Conservation (phyloP, 2,888 invertebrate species). For the Cephus pulcher region DNA sequence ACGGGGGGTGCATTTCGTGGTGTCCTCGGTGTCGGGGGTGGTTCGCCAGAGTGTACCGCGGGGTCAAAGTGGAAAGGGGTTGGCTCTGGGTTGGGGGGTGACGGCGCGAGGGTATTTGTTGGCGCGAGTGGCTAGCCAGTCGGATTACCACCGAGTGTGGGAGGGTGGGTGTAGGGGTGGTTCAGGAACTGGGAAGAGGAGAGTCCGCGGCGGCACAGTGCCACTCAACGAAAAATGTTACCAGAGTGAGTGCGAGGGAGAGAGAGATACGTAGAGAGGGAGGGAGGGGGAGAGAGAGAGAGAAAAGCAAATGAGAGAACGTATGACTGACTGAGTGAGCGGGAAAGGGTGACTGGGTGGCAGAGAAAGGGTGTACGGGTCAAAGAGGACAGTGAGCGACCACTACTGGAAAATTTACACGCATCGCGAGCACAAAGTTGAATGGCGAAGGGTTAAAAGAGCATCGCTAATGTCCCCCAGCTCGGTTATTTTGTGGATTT, state of each 20-base stretch:
- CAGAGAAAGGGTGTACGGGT: neutral
- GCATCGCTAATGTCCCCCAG: conserved; percentile 65
- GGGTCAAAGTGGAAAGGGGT: conserved; percentile 44
- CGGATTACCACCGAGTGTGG: conserved; percentile 63
- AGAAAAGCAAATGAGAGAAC: neutral
- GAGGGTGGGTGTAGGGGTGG: conserved; percentile 36
- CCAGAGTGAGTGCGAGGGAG: conserved; percentile 41
- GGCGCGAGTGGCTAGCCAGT: conserved; percentile 67
- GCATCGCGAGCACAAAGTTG: conserved; percentile 60
- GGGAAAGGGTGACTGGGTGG: conserved; percentile 27
- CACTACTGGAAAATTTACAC: conserved; percentile 66
- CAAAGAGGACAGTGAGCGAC: conserved; percentile 41
- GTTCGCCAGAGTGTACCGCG: conserved; percentile 64
- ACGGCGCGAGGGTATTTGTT: conserved; percentile 64
- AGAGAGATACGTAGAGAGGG: neutral
- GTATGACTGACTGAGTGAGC: conserved; percentile 16
- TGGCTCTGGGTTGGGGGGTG: conserved; percentile 38
- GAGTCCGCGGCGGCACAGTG: conserved; percentile 43
- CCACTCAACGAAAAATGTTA: conserved; percentile 64
- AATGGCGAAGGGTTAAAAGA: conserved; percentile 64
- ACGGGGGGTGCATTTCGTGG: conserved; percentile 58
- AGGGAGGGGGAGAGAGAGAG: conserved; percentile 35
- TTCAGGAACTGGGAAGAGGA: conserved; percentile 15
- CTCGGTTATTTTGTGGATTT: conserved; percentile 67
- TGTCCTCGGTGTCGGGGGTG: conserved; percentile 64